A percentile compares a stretch with the other conserved stretches of the same genome.
These are phyloP conservation scores for Pachypsylla venusta DNA, from an alignment of 1,140 invertebrate genomes.

Conservation along the genomic window DNA sequence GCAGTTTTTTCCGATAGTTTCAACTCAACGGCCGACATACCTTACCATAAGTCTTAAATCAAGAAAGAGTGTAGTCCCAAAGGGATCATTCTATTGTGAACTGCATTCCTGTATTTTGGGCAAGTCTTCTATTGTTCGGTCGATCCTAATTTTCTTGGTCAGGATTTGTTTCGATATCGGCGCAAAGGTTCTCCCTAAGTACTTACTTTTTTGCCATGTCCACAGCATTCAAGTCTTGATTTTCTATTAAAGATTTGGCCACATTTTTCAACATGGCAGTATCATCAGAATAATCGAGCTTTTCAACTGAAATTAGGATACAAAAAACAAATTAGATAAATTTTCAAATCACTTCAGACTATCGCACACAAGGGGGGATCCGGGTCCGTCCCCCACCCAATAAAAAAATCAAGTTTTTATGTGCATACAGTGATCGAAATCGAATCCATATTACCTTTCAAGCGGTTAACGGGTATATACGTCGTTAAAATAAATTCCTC, in stretches of 20 bases:
- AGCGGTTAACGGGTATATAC: neutral
- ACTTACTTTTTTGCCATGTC: constrained; percentile 38
- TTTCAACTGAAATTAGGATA: constrained; percentile 6
- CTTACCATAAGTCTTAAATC: too few species aligned
- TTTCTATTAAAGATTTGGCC: constrained; percentile 45
- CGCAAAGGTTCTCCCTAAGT: constrained; percentile 20
- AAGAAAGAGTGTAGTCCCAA: too few species aligned
- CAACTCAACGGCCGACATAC: too few species aligned
- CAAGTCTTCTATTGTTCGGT: too few species aligned
- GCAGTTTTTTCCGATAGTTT: too few species aligned
- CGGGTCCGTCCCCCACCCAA: neutral
- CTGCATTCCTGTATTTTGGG: too few species aligned
- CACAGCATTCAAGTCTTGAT: constrained; percentile 37
- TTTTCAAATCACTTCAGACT: neutral
- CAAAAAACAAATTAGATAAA: neutral
- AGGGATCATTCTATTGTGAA: too few species aligned
- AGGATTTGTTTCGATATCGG: neutral
- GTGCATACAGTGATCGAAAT: neutral
- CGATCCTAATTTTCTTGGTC: too few species aligned
- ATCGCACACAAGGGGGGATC: neutral
- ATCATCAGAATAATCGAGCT: constrained; percentile 50
- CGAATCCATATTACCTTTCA: neutral
- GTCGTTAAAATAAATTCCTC: too few species aligned
- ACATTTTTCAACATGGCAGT: constrained; percentile 56
- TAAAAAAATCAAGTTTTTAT: neutral